Conservation (phyloP, 2,113 vertebrate species). For the Leucoraja erinaceus region DNA sequence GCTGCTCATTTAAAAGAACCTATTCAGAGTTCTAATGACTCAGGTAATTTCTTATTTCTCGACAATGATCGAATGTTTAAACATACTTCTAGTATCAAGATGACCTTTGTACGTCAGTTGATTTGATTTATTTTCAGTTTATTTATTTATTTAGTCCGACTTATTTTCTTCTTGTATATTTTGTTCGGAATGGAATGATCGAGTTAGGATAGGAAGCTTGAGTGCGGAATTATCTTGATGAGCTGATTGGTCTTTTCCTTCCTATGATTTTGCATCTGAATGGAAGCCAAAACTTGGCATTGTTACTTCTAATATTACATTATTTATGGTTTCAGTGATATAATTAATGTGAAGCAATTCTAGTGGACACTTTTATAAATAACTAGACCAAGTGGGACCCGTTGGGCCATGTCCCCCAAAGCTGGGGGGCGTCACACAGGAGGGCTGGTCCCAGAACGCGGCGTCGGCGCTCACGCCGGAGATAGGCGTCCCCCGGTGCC, state of each 20-base stretch:
- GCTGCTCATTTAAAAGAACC: conserved; percentile 94
- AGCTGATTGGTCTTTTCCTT: neutral
- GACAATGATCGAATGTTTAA: neutral
- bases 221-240: neutral
- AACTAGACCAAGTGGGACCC: too few relatives aligned
- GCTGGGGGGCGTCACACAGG: too few relatives aligned
- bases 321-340: neutral
- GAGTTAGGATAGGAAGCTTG: neutral
- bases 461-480: too few relatives aligned
- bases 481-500: too few relatives aligned
- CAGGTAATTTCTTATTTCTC: conserved; percentile 61
- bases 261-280: neutral
- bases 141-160: neutral
- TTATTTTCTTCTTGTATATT: neutral
- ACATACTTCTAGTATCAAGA: neutral
- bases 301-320: neutral
- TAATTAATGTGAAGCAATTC: neutral
- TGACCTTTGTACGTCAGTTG: neutral
- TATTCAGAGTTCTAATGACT: conserved; percentile 68
- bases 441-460: too few relatives aligned
- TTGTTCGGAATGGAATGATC: neutral
- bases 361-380: neutral
- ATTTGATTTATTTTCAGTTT: too few relatives aligned
- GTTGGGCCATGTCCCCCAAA: too few relatives aligned
- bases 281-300: neutral